Conservation (phyloP, 2,113 vertebrate species). For the Xiphophorus hellerii region DNA sequence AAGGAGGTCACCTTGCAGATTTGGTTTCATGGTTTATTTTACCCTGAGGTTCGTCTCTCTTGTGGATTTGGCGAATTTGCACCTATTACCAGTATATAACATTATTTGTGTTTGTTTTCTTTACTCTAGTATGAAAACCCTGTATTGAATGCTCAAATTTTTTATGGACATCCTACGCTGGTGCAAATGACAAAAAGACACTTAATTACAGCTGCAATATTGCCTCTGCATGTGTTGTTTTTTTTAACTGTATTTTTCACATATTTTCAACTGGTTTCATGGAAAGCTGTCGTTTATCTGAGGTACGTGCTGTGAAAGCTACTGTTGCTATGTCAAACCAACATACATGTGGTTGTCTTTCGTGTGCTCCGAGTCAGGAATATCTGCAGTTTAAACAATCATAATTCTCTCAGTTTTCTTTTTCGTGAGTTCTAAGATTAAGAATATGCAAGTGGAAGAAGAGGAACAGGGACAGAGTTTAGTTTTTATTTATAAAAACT, state of each 20-base stretch:
- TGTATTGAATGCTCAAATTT: conserved; percentile 61
- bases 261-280: neutral
- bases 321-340: neutral
- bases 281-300: conserved; percentile 1
- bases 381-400: conserved; percentile 20
- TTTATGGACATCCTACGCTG: conserved; percentile 55
- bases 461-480: neutral
- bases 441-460: conserved; percentile 12
- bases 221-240: conserved; percentile 49
- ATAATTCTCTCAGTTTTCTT: conserved; percentile 2
- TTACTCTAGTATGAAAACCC: conserved; percentile 65
- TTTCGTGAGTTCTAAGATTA: neutral
- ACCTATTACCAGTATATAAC: conserved; percentile 78
- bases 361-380: conserved; percentile 7
- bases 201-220: conserved; percentile 48
- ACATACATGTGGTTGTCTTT: conserved; percentile 4
- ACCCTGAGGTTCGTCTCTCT: conserved; percentile 68
- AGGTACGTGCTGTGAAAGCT: conserved; percentile 43
- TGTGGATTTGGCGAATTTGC: conserved; percentile 82
- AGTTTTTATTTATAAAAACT: neutral
- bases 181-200: conserved; percentile 57
- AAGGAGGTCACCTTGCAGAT: conserved; percentile 82
- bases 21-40: conserved; percentile 73
- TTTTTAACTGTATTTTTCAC: conserved; percentile 18
- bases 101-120: conserved; percentile 60